A percentile compares a stretch with the other conserved stretches of the same genome.
phyloP scores from a whole-genome alignment of 1,140 invertebrate genomes.

The Drosophila biarmipes region DNA sequence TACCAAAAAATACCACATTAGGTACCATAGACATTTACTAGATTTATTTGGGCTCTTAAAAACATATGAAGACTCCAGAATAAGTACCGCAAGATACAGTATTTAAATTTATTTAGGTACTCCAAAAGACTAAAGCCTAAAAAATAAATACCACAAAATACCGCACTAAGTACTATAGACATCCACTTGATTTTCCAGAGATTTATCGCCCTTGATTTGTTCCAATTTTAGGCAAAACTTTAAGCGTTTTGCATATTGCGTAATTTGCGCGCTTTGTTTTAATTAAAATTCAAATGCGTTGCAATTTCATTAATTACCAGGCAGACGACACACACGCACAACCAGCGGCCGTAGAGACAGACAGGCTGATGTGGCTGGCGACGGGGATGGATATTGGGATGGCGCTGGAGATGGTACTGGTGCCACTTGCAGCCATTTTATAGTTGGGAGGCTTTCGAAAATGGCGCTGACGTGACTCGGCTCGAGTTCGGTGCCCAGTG shows the following conservation, averaged over 20 bases:
- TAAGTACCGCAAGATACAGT: too few relatives aligned
- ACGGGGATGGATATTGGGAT: neutral
- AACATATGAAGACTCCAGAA: too few relatives aligned
- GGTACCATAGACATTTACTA: neutral
- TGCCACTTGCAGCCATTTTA: conserved; percentile 78
- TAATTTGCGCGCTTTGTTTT: conserved; percentile 81
- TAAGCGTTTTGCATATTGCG: conserved; percentile 24
- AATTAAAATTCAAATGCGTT: conserved; percentile 84
- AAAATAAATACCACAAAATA: too few relatives aligned
- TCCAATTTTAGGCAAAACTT: neutral
- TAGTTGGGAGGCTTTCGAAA: conserved; percentile 70
- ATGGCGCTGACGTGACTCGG: conserved; percentile 72
- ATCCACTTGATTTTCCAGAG: neutral
- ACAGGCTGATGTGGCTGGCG: conserved; percentile 7
- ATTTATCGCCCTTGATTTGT: neutral
- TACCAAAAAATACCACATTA: too few relatives aligned
- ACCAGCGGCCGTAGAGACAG: conserved; percentile 10
- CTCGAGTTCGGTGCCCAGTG: conserved; percentile 13
- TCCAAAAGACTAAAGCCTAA: too few relatives aligned
- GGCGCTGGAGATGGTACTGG: conserved; percentile 8
- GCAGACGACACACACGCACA: conserved; percentile 16
- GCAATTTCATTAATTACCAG: conserved; percentile 84
- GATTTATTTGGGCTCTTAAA: too few relatives aligned
- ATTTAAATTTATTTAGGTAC: too few relatives aligned
- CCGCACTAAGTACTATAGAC: neutral